Evolutionary conservation across 2,797 vertebrate genomes (phyloP), one percentile per base, ranked within the genome.

Genomic region (Kryptopterus vitreolus): DNA sequence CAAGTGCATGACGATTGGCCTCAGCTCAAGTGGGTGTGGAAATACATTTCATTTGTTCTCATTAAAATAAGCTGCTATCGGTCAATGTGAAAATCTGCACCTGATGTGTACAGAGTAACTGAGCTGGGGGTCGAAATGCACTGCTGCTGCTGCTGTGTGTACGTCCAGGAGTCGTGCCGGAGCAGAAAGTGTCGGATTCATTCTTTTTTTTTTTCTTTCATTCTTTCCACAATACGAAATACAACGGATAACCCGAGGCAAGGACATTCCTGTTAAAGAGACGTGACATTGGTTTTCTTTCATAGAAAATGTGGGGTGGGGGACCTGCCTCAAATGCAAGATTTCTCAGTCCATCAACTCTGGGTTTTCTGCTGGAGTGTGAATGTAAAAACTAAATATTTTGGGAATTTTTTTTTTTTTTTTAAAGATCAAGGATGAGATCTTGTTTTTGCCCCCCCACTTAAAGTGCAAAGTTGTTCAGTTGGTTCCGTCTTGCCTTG

Each of bases 51-150:
- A n/a, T 35, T 80, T 55, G 71, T 57, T 70, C 55, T 46, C 35
- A 69, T 76, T 43, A 77, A 77, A 53, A 65, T 66, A 82, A 76
- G 86, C 86, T 87, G 86, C 84, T 87, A 87, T 75, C 22, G 55
- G 63, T 81, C 82, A 78, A 87, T 87, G 80, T 87, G 84, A 87
- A 87, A 35, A 66, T 71, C 68, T 65, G 31, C 81, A 81, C 75
- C 55, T 46, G 38, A 59, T 29, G 72, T 46, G 55, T 74, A n/a
- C 33, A 26, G 72, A 46, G 46, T 75, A 35, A 59, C 72, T 29
- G n/a, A 29, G 72, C 35, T 61, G 72, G 46, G 35, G 24, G n/a
- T 59, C 46, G 16, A 46, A 75, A 12, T 29, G 55, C 57, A 75
- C 55, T 61, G 72, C 72, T 80, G 81, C 81, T 79, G 80, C 63